Conservation (phyloP, 1,140 invertebrate genomes). For the Zophobas morio region DNA sequence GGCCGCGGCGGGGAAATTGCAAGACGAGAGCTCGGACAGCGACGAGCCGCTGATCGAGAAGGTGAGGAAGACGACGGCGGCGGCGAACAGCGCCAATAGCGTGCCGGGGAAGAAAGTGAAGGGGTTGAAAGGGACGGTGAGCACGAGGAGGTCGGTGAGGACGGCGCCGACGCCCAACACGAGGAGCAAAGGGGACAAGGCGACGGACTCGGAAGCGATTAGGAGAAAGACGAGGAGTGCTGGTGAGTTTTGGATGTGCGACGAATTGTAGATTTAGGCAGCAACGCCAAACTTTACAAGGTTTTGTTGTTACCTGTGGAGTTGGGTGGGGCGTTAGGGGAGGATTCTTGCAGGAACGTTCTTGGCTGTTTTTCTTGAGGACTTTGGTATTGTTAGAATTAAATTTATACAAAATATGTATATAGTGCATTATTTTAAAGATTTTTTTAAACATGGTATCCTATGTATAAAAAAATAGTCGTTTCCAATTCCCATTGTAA, state of each 20-base stretch:
- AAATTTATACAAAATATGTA: no score
- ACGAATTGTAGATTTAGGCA: not conserved
- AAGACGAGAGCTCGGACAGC: slow-evolving; percentile 80
- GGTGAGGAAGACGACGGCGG: slow-evolving; percentile 70
- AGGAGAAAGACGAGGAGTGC: slow-evolving; percentile 78
- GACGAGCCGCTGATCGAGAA: slow-evolving; percentile 86
- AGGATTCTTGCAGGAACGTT: no score
- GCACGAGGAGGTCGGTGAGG: slow-evolving; percentile 62
- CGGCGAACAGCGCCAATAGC: slow-evolving; percentile 44
- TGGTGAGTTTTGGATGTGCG: slow-evolving; percentile 67
- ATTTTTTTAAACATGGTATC: no score
- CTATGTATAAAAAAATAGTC: no score
- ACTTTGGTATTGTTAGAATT: no score
- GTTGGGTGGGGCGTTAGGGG: no score
- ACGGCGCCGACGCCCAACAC: slow-evolving; percentile 62
- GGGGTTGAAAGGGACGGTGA: slow-evolving; percentile 54
- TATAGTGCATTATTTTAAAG: no score
- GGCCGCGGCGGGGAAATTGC: slow-evolving; percentile 55
- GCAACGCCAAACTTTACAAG: no score
- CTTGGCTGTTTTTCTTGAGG: no score
- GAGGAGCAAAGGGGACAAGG: slow-evolving; percentile 63
- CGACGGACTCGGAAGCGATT: slow-evolving; percentile 60
- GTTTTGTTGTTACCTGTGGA: no score
- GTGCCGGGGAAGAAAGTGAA: slow-evolving; percentile 22
- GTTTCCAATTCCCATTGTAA: no score